Evolutionary conservation across 2,888 invertebrate species (phyloP).

Genomic region (Lumbricus terrestris): DNA sequence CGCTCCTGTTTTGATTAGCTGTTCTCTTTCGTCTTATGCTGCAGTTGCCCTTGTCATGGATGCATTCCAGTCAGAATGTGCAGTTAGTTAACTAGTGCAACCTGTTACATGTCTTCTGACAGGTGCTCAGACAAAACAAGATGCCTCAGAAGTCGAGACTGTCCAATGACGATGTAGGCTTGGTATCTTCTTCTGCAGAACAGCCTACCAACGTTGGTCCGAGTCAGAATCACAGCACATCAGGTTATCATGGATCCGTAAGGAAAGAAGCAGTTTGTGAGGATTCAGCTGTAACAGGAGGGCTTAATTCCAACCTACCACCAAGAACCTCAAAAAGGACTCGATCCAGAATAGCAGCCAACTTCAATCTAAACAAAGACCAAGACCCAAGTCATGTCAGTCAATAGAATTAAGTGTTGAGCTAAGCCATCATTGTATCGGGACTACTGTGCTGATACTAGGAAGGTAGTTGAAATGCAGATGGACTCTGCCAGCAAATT

Average conservation of each 20-base stretch:
- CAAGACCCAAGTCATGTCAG: neutral
- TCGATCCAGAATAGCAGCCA: slow-evolving; percentile 7
- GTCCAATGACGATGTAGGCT: neutral
- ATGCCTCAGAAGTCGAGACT: neutral
- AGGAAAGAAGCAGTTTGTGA: neutral
- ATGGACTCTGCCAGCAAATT: neutral
- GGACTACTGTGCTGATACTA: neutral
- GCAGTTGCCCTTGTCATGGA: too few relatives aligned
- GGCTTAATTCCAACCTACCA: neutral
- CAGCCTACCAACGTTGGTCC: neutral
- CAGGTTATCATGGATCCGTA: neutral
- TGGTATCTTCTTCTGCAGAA: neutral
- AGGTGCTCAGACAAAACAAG: slow-evolving; percentile 11
- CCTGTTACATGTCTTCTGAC: neutral
- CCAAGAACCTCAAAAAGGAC: neutral
- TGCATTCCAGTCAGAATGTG: neutral
- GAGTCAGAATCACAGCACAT: neutral
- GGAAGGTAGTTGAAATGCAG: neutral
- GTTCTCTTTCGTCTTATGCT: too few relatives aligned
- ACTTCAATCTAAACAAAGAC: neutral
- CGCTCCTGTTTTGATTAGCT: too few relatives aligned
- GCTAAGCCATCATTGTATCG: neutral
- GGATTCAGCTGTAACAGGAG: neutral
- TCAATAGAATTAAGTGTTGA: neutral
- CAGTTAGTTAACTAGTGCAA: neutral